Evolutionary conservation across 1,140 invertebrate species (phyloP).

Genomic region (Bombyx mori): DNA sequence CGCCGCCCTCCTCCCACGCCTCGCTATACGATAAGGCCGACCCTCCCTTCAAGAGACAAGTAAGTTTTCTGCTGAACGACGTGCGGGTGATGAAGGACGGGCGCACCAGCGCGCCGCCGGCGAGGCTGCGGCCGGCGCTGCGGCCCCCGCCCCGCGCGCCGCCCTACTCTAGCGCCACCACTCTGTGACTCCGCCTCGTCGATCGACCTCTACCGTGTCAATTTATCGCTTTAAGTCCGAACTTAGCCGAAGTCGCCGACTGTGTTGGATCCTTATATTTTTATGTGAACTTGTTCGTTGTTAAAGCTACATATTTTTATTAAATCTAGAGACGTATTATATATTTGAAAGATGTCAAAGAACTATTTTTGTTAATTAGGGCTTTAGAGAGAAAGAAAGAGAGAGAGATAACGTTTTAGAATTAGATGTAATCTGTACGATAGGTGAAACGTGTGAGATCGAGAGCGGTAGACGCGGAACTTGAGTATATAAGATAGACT

Average conservation of each 20-base stretch:
- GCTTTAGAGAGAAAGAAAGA: conserved; percentile 34
- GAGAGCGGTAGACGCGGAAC: conserved; percentile 45
- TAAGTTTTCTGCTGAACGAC: conserved; percentile 86
- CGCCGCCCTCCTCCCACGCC: conserved; percentile 66
- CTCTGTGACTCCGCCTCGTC: conserved; percentile 40
- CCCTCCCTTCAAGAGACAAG: conserved; percentile 81
- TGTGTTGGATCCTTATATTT: conserved; percentile 57
- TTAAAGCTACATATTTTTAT: conserved; percentile 59
- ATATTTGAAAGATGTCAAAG: conserved; percentile 36
- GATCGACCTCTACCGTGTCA: conserved; percentile 47
- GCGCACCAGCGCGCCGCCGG: conserved; percentile 60
- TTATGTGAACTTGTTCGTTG: conserved; percentile 59
- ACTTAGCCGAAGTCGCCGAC: conserved; percentile 48
- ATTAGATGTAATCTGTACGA: conserved; percentile 52
- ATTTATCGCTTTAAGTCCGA: conserved; percentile 61
- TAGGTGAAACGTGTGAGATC: conserved; percentile 50
- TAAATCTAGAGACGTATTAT: conserved; percentile 57
- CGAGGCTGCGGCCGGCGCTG: conserved; percentile 26
- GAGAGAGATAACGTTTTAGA: conserved; percentile 25
- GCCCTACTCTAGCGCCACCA: conserved; percentile 54
- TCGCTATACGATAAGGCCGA: conserved; percentile 76
- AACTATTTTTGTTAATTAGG: conserved; percentile 66
- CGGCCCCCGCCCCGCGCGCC: conserved; percentile 14
- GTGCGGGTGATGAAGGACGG: conserved; percentile 81
- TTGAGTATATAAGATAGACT: conserved; percentile 40